These are phyloP conservation scores for Macquaria australasica DNA, from an alignment of 2,113 vertebrate species.

Conservation along the genomic window DNA sequence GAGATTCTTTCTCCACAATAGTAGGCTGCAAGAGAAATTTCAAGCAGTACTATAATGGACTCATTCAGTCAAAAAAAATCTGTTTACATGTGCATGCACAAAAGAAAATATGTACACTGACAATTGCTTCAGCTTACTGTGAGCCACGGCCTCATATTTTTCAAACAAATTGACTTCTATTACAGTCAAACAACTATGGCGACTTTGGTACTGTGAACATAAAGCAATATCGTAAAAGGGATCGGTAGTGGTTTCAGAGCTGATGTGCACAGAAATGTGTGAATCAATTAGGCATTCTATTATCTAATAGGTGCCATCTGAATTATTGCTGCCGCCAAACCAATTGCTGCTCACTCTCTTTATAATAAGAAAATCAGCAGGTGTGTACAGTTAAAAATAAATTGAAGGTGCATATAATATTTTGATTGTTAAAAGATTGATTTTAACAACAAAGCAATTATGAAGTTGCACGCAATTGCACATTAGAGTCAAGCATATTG, in stretches of 20 bases:
- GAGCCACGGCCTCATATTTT: conserved; percentile 50
- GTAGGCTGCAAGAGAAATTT: conserved; percentile 20
- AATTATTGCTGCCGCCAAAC: conserved; percentile 60
- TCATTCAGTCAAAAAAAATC: conserved; percentile 64
- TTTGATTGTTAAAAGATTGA: conserved; percentile 52
- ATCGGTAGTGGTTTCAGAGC: conserved; percentile 29
- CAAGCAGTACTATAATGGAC: conserved; percentile 60
- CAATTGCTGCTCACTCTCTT: conserved; percentile 58
- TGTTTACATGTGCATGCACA: conserved; percentile 42
- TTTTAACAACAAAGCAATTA: conserved; percentile 23
- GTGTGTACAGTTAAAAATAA: conserved; percentile 48
- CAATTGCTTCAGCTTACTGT: conserved; percentile 55
- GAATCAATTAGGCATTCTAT: conserved; percentile 52
- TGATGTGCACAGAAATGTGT: conserved; percentile 54
- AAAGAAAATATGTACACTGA: conserved; percentile 46
- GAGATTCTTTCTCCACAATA: conserved; percentile 24
- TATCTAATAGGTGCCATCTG: conserved; percentile 69
- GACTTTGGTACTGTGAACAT: conserved; percentile 55
- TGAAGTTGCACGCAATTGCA: conserved; percentile 5
- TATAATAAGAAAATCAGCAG: conserved; percentile 70
- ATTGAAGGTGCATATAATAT: conserved; percentile 29
- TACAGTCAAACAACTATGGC: conserved; percentile 65
- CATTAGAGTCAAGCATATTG: neutral
- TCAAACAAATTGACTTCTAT: conserved; percentile 76
- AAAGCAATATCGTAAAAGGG: conserved; percentile 55